phyloP scores from a whole-genome alignment of 2,797 vertebrate species.

The Anguilla megastoma region DNA sequence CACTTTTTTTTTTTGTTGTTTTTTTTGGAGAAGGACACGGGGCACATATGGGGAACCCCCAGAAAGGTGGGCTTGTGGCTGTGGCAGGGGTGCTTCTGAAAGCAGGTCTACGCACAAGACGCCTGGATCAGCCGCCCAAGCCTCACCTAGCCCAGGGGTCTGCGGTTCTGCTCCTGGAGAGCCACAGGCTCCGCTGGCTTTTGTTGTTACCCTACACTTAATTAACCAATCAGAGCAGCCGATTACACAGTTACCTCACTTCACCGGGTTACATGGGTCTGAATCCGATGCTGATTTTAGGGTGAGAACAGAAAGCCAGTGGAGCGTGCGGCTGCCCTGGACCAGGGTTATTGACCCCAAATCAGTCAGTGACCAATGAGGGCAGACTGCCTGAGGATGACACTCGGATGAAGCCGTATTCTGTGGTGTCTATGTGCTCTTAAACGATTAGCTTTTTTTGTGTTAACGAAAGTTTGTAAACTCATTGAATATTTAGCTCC shows the following conservation, averaged over 20 bases:
- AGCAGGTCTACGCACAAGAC: conserved; percentile 70
- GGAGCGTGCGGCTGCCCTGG: too few relatives aligned
- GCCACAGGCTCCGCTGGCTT: too few relatives aligned
- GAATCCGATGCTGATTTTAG: too few relatives aligned
- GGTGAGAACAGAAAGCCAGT: too few relatives aligned
- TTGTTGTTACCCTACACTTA: too few relatives aligned
- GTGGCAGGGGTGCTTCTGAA: conserved; percentile 57
- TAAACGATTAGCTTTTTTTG: conserved; percentile 68
- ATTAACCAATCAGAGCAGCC: too few relatives aligned
- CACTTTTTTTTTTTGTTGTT: conserved; percentile 3
- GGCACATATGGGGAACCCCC: conserved; percentile 38
- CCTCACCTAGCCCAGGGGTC: not conserved
- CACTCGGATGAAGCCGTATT: conserved; percentile 81
- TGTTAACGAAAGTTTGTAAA: conserved; percentile 60
- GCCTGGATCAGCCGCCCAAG: conserved; percentile 70
- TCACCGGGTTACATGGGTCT: too few relatives aligned
- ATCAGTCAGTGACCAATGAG: conserved; percentile 76
- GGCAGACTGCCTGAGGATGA: conserved; percentile 80
- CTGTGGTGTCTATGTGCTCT: conserved; percentile 71
- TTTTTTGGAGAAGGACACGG: conserved; percentile 27
- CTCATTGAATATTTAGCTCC: conserved; percentile 70
- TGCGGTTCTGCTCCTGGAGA: too few relatives aligned
- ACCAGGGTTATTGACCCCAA: conserved; percentile 32
- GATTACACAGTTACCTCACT: conserved; percentile 31
- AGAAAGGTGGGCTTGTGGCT: conserved; percentile 45